Evolutionary conservation across 1,140 invertebrate genomes (phyloP).

Genomic region (Listronotus oregonensis): DNA sequence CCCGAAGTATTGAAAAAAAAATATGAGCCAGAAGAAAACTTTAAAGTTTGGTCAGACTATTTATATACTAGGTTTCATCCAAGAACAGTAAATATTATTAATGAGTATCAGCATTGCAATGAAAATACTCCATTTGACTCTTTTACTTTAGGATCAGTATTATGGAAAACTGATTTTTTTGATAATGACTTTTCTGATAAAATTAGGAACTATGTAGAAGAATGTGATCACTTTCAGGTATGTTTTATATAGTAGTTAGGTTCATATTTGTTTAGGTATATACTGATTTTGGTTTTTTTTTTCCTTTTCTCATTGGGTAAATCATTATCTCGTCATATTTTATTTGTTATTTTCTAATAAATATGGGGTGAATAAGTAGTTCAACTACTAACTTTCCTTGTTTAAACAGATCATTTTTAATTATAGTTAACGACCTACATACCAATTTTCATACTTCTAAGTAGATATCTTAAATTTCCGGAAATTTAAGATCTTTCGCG

Average conservation of each 20-base stretch:
- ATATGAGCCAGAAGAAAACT: slow-evolving; percentile 66
- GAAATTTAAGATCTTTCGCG: no score
- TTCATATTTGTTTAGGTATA: no score
- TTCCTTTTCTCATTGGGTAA: no score
- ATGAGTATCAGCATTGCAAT: slow-evolving; percentile 70
- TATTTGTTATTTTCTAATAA: no score
- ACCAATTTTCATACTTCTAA: no score
- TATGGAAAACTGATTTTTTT: slow-evolving; percentile 70
- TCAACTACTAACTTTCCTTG: no score
- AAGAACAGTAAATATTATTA: slow-evolving; percentile 72
- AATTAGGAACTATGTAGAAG: slow-evolving; percentile 82
- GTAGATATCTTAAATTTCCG: no score
- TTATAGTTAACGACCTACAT: no score
- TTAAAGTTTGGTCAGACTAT: slow-evolving; percentile 83
- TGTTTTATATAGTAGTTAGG: slow-evolving; percentile 1
- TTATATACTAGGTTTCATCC: slow-evolving; percentile 78
- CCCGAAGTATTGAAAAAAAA: slow-evolving; percentile 52
- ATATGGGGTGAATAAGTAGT: no score
- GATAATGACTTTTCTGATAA: slow-evolving; percentile 75
- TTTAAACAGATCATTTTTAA: no score
- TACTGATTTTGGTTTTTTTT: no score
- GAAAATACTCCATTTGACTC: slow-evolving; percentile 70
- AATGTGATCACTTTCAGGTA: slow-evolving; percentile 71
- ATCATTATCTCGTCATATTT: no score
- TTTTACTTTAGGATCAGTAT: slow-evolving; percentile 66